phyloP scores from a whole-genome alignment of 2,888 invertebrate species.

The Diloba caeruleocephala region DNA sequence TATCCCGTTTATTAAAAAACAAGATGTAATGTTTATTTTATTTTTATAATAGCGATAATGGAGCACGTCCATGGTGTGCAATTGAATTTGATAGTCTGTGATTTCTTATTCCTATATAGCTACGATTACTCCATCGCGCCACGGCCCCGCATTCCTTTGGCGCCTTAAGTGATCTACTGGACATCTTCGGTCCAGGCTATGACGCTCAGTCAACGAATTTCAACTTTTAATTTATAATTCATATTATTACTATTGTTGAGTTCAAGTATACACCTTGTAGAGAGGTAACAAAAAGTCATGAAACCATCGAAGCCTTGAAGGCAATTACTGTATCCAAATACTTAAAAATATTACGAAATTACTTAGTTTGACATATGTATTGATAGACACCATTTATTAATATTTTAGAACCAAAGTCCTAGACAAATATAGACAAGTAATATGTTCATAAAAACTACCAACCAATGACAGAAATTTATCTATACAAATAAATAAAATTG shows the following conservation, averaged over 20 bases:
- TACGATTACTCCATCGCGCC: no score
- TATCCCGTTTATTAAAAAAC: no score
- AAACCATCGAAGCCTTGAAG: slow-evolving; percentile 13
- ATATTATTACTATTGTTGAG: slow-evolving; percentile 5
- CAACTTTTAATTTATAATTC: neutral
- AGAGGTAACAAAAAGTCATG: slow-evolving; percentile 2
- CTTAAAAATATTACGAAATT: slow-evolving; percentile 14
- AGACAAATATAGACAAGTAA: neutral
- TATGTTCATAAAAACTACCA: slow-evolving; percentile 4
- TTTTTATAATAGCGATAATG: no score
- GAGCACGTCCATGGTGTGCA: no score
- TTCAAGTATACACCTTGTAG: slow-evolving; percentile 21
- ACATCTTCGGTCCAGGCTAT: no score
- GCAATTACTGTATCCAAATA: slow-evolving; percentile 9
- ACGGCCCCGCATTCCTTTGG: no score
- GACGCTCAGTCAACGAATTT: no score
- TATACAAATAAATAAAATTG: no score
- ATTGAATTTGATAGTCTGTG: no score
- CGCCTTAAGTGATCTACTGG: no score
- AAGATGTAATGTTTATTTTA: no score
- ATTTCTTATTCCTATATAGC: no score
- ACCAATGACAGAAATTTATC: neutral
- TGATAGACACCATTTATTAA: slow-evolving; percentile 22
- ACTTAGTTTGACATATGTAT: slow-evolving; percentile 14
- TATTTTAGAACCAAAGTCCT: slow-evolving; percentile 11